Percentiles rank a stretch among this genome's conserved stretches.
phyloP scores from a whole-genome alignment of 2,888 invertebrate species.

The Amaurobius ferox region DNA sequence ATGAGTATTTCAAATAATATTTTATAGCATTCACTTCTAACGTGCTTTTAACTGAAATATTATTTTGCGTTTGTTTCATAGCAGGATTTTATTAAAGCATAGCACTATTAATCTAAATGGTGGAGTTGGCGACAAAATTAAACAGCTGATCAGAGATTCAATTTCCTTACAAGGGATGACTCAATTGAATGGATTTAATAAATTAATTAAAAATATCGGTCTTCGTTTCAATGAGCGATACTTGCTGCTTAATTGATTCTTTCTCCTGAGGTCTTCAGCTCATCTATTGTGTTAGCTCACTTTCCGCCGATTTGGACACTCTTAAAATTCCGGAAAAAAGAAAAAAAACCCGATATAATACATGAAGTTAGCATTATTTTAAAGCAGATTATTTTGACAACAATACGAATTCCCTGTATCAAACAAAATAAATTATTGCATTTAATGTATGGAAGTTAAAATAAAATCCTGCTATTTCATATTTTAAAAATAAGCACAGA shows the following conservation, averaged over 20 bases:
- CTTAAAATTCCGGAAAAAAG: not conserved
- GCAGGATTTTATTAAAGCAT: not conserved
- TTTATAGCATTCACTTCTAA: too few species aligned
- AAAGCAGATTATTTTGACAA: too few species aligned
- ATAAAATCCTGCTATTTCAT: too few species aligned
- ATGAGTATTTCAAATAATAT: too few species aligned
- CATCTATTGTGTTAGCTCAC: constrained; percentile 20
- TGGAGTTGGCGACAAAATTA: constrained; percentile 39
- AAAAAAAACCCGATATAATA: too few species aligned
- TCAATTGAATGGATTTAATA: constrained; percentile 64
- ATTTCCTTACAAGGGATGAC: constrained; percentile 63
- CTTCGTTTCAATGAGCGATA: constrained; percentile 38
- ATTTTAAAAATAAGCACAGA: too few species aligned
- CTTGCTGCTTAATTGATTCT: constrained; percentile 32
- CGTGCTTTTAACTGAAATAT: too few species aligned
- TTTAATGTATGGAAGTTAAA: too few species aligned
- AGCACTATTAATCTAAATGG: constrained; percentile 20
- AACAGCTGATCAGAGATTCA: constrained; percentile 51
- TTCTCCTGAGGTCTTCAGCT: constrained; percentile 19
- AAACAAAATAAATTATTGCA: too few species aligned
- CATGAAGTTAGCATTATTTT: not conserved
- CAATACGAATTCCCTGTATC: too few species aligned
- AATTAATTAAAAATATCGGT: constrained; percentile 65
- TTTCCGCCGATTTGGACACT: not conserved
- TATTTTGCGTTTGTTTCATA: too few species aligned